These are phyloP conservation scores for Apostichopus japonicus DNA, from an alignment of 35 echinoderm and acorn worm species.

Conservation along the genomic window DNA sequence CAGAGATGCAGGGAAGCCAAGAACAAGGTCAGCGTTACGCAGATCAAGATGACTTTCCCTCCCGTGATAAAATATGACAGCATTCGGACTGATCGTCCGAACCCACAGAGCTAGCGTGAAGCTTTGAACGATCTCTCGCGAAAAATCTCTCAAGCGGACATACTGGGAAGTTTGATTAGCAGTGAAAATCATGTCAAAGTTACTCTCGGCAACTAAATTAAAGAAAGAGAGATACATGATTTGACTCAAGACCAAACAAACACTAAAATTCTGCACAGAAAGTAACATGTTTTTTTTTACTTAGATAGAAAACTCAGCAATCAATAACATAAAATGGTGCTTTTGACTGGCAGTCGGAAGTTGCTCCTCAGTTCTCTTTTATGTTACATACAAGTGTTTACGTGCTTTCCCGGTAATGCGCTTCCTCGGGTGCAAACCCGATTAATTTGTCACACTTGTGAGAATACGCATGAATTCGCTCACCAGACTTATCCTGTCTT, in stretches of 20 bases:
- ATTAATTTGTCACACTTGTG: too few relatives aligned
- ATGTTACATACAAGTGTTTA: too few relatives aligned
- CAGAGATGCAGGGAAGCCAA: neutral
- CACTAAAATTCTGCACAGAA: too few relatives aligned
- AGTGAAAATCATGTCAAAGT: slow-evolving; percentile 63
- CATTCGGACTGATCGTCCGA: slow-evolving; percentile 25
- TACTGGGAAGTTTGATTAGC: slow-evolving; percentile 39
- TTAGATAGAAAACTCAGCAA: too few relatives aligned
- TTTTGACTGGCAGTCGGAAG: too few relatives aligned
- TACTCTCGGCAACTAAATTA: slow-evolving; percentile 41
- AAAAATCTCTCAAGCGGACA: slow-evolving; percentile 20
- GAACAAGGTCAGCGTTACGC: neutral
- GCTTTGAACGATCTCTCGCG: neutral
- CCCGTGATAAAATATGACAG: slow-evolving; percentile 36
- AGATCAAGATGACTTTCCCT: neutral
- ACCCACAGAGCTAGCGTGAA: slow-evolving; percentile 47
- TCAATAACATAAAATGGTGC: too few relatives aligned
- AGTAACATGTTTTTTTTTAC: too few relatives aligned
- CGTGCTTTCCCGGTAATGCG: too few relatives aligned
- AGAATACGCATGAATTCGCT: too few relatives aligned
- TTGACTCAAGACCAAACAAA: neutral
- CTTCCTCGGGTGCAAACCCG: too few relatives aligned
- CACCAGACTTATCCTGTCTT: too few relatives aligned
- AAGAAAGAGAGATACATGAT: neutral
- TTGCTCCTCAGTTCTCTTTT: too few relatives aligned